Base-by-base conservation (phyloP, 2,797 vertebrate species). In the Sebastiscus tertius region DNA sequence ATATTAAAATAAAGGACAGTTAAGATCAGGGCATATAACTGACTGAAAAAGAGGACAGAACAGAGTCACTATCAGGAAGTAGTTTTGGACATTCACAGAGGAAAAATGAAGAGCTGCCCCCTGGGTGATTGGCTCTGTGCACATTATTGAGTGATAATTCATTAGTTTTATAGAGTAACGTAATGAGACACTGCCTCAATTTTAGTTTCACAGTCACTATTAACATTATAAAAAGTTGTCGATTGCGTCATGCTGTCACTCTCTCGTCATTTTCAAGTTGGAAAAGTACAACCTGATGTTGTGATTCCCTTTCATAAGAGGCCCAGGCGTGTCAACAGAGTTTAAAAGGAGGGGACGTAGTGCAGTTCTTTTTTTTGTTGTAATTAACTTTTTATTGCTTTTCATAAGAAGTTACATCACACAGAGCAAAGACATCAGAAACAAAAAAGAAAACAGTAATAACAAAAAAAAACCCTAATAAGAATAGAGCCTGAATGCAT, bases 151-250 rank as follows among this genome's bases (percentile, higher is more conserved):
- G 64, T 31, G 56, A 67, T 81, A 64, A 92, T 87, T 82, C 81
- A 86, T 85, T 82, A 90, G 62, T 87, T 87, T 91, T 81, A 89
- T 75, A 82, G 62, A 70, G 80, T 81, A 60, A 78, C n/a, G 59
- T 75, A 83, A 82, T 75, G 58, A 84, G 61, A 83, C 58, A 79
- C 46, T 69, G 56, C 73, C 59, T 90, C 42, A 59, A 83, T 87
- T 86, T 83, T 54, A 70, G 49, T 49, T 82, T 84, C 78, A 74
- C 59, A 79, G 31, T 52, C 70, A 66, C 67, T 31, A 34, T 66
- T 75, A 54, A 67, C 52, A 54, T 36, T 72, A 49, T 69, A 80
- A 59, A 84, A 73, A 60, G 34, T 68, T 73, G 27, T 62, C 31
- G 2, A 27, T 46, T 20, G 5, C 59, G 42, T 55, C 39, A 52